A percentile compares a stretch with the other conserved stretches of the same genome.
phyloP scores from a whole-genome alignment of 2,113 vertebrate genomes.

The Desmodus rotundus region DNA sequence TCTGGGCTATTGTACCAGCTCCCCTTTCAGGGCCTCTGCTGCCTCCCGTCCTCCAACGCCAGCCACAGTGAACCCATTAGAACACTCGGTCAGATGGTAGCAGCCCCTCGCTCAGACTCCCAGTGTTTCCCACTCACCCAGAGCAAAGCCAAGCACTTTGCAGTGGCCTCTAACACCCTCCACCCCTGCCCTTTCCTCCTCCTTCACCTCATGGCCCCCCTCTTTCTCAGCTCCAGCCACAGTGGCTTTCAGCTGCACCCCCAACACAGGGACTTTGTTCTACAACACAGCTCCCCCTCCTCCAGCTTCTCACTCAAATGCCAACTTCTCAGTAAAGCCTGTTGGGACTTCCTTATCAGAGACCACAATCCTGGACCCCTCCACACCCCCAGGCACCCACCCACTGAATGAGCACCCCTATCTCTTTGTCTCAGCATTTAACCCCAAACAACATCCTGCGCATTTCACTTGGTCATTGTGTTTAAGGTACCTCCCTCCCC shows the following conservation, averaged over 20 bases:
- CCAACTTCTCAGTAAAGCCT: too few relatives aligned
- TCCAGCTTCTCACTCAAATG: background rate
- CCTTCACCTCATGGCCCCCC: too few relatives aligned
- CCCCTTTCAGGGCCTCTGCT: too few relatives aligned
- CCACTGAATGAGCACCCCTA: background rate
- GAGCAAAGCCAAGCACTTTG: background rate
- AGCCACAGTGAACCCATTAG: background rate
- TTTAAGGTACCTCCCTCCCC: background rate
- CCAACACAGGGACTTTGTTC: background rate
- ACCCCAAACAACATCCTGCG: too few relatives aligned
- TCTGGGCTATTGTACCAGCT: too few relatives aligned
- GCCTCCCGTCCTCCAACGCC: background rate
- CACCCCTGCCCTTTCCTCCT: too few relatives aligned
- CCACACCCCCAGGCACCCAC: fast-evolving
- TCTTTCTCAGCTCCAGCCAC: background rate
- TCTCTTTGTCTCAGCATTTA: background rate
- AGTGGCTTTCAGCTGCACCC: background rate
- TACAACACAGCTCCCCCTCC: background rate
- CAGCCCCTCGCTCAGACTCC: background rate
- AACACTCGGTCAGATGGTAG: background rate
- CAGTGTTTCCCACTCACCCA: background rate
- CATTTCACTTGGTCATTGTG: background rate
- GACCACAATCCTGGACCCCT: background rate
- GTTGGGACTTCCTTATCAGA: background rate
- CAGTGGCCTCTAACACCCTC: background rate